Base-by-base conservation (phyloP, 2,113 vertebrate species). In the Prietella phreatophila region DNA sequence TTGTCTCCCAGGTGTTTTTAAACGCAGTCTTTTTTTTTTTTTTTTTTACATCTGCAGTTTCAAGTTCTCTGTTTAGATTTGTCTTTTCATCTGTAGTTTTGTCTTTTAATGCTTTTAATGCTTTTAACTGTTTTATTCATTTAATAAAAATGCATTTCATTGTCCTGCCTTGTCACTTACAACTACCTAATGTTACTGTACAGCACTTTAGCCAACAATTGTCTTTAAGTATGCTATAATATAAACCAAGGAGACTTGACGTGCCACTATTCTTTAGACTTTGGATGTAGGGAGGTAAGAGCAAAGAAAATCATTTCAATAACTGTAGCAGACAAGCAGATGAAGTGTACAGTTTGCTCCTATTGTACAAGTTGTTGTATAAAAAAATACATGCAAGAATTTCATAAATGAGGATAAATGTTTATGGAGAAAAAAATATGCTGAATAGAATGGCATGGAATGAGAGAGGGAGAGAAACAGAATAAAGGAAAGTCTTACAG, bases 401-500 rank as follows among this genome's bases (percentile, higher is more conserved):
- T 33, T 4, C 17, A 2, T 30, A 80, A 81, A 11, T 36, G 1
- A 33, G 1, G 17, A 80, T 20, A 17, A 22, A 69, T 78, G 82
- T 67, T 60, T 58, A 81, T 81, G n/a, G 55, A 13, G 27, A 55
- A 5, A 75, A 36, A 73, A 53, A 81, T 14, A 80, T 56, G 39
- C 42, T 86, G 71, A 50, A 61, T 2, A 5, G 73, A 15, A 61
- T n/a, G 65, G 75, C 60, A 50, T 82, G 30, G 69, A 73, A 69
- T 79, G 82, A 83, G 73, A 53, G 67, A 86, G 30, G n/a, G 47
- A 65, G 60, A 73, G 69, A 58, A 25, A 82, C 2, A 50, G 42
- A 58, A 50, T 53, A 25, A 79, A 42, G 65, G 65, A 86, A 82
- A 67, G 33, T 61, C 82, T 83, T 60, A 85, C 56, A n/a, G 73